Evolutionary conservation across 2,888 invertebrate species (phyloP).

Genomic region (Ectropis crepuscularia): DNA sequence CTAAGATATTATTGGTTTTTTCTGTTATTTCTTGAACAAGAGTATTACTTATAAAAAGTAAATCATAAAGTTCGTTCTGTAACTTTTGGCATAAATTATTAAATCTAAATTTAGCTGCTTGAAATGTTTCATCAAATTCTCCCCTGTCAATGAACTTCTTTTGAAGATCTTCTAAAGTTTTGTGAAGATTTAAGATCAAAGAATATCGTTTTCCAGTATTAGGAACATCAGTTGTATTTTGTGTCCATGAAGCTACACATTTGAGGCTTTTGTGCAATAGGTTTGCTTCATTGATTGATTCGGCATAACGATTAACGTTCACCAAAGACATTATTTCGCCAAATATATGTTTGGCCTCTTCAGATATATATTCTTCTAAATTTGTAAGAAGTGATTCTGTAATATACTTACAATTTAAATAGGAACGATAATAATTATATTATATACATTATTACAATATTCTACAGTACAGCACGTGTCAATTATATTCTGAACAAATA

Average conservation of each 20-base stretch:
- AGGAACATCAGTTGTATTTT: background rate
- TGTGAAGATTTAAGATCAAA: background rate
- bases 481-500: background rate
- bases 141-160: background rate
- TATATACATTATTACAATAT: background rate
- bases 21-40: conserved; percentile 5
- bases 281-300: conserved; percentile 2
- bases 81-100: background rate
- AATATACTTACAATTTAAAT: conserved; percentile 7
- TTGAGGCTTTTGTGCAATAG: background rate
- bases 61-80: conserved; percentile 1
- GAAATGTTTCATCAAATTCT: background rate
- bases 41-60: background rate
- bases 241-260: background rate
- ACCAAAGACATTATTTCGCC: conserved; percentile 1
- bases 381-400: conserved; percentile 12
- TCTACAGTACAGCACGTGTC: background rate
- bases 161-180: background rate
- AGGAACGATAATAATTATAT: too few species aligned
- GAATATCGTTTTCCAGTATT: background rate
- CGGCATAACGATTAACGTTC: background rate
- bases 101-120: background rate
- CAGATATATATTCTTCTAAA: conserved; percentile 22
- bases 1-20: background rate
- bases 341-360: conserved; percentile 3